Base-by-base conservation (phyloP, 1,140 invertebrate species). In the Anastrepha ludens region DNA sequence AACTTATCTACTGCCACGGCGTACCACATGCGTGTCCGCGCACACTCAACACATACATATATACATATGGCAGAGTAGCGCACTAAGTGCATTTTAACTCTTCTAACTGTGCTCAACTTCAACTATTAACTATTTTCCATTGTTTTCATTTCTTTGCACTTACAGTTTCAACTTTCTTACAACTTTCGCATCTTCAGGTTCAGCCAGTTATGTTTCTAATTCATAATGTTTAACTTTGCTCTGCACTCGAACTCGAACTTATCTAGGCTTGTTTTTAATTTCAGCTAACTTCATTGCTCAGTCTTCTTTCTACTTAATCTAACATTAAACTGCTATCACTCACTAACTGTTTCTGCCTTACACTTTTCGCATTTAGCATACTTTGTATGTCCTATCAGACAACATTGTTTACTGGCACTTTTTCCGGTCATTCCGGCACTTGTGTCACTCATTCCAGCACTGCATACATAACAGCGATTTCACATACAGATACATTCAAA, bases 301-400 rank as follows among this genome's bases (percentile, higher is more conserved):
- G 8, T 13, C 64, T 67, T 39, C 29, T 55, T 55, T 20, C 44
- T 44, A 7, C 3, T 20, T 13, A 11, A 4, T 58, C 41, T 50
- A 29, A 29, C 29, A 81, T 81, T 81, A n/a, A 81, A 17, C 3
- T 81, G 11, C 47, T 81, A 41, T 81, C 58, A 81, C 47, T 47
- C 29, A 29, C 29, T 29, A 29, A 29, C 29, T 29, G 9, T 39
- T 41, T 6, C 5, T 74, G 29, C 7, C 29, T 70, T 58, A 5
- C 50, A 47, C 78, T 86, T 58, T n/a, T 44, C 58, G 13, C 60
- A 88, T 58, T 87, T 81, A 29, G 29, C 29, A 29, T 29, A 29
- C 29, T 29, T 29, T 29, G 29, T 29, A 29, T 29, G 29, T 29
- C 29, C 1, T 29, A 29, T 29, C 29, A 29, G 29, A 29, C 29